These are phyloP conservation scores for Dromaius novaehollandiae DNA, from an alignment of 2,113 vertebrate genomes.

Conservation along the genomic window DNA sequence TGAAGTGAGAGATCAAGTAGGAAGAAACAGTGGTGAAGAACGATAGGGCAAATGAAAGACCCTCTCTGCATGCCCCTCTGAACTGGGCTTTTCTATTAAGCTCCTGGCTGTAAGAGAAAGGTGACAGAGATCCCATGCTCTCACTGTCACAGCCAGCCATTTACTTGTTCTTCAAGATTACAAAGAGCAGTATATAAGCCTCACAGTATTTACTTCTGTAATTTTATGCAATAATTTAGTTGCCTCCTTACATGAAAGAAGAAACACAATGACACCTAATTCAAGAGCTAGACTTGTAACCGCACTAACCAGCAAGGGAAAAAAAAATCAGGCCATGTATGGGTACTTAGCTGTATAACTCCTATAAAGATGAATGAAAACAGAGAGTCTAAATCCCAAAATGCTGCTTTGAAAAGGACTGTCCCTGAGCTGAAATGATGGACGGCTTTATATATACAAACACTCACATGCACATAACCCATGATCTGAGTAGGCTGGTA, in stretches of 20 bases:
- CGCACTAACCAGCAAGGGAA: background rate
- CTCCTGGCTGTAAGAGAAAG: background rate
- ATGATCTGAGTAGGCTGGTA: background rate
- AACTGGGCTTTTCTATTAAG: conserved; percentile 27
- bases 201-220: background rate
- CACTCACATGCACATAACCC: fast-evolving
- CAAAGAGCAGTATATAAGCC: background rate
- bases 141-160: background rate
- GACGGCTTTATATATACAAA: background rate
- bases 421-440: background rate
- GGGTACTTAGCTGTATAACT: background rate
- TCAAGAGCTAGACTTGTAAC: background rate
- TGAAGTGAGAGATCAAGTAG: conserved; percentile 37
- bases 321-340: background rate
- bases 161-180: background rate
- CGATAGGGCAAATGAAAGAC: background rate
- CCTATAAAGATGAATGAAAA: background rate
- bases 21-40: conserved; percentile 7
- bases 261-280: background rate
- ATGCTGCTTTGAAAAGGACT: background rate
- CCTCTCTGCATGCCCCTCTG: background rate
- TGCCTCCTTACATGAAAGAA: background rate
- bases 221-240: background rate
- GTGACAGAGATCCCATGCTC: background rate
- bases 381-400: background rate